Evolutionary conservation across 2,888 invertebrate species (phyloP).

Genomic region (Chaitophorus viminalis): DNA sequence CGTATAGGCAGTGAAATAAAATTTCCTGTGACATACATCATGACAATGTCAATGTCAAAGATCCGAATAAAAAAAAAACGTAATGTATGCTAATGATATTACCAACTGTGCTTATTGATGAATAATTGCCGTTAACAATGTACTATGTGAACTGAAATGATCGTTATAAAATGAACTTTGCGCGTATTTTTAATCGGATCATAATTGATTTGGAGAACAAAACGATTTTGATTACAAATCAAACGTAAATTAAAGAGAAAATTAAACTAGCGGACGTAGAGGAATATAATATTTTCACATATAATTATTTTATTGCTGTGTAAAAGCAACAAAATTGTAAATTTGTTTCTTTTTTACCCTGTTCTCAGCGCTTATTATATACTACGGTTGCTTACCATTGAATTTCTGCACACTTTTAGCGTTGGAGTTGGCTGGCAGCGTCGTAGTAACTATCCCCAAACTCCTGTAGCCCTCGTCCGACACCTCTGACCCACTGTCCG

Average conservation of each 20-base stretch:
- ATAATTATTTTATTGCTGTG: too few relatives aligned
- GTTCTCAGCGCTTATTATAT: too few relatives aligned
- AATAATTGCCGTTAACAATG: background rate
- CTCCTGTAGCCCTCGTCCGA: slow-evolving; percentile 88
- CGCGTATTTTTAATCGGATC: background rate
- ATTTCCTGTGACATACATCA: slow-evolving; percentile 11
- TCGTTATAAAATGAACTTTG: too few relatives aligned
- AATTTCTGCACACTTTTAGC: slow-evolving; percentile 42
- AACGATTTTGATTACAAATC: too few relatives aligned
- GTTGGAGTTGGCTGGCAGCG: slow-evolving; percentile 67
- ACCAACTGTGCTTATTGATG: slow-evolving; percentile 9
- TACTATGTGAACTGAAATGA: background rate
- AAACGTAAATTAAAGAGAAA: too few relatives aligned
- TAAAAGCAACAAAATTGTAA: too few relatives aligned
- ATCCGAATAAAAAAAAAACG: background rate
- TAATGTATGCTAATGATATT: slow-evolving; percentile 23
- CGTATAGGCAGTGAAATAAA: background rate
- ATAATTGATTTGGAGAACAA: too few relatives aligned
- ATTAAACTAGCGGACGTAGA: too few relatives aligned
- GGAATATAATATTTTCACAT: too few relatives aligned
- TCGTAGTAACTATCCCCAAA: slow-evolving; percentile 74
- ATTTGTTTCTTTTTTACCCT: too few relatives aligned
- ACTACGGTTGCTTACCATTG: slow-evolving; percentile 36
- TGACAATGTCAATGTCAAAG: slow-evolving; percentile 35
- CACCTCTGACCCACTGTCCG: slow-evolving; percentile 74